Percentiles rank a stretch among this genome's conserved stretches.
phyloP scores from a whole-genome alignment of 2,797 vertebrate genomes.

The Enteromius afrohamiltoni region DNA sequence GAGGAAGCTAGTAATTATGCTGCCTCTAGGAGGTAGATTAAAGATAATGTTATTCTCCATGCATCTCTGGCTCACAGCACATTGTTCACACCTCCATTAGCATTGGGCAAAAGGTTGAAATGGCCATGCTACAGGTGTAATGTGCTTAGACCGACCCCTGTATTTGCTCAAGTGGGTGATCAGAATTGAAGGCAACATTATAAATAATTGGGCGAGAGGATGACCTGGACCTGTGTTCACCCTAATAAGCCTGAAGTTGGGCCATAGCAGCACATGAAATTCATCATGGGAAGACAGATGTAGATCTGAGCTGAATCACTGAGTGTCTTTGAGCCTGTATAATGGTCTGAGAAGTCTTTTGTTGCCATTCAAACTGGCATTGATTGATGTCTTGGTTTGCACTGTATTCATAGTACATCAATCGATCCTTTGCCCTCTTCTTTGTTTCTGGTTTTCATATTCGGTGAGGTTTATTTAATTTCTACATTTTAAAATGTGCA shows the following conservation, averaged over 20 bases:
- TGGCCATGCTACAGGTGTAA: conserved; percentile 38
- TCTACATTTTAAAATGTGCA: neutral
- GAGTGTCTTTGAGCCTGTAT: conserved; percentile 40
- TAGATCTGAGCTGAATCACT: conserved; percentile 41
- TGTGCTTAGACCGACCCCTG: conserved; percentile 21
- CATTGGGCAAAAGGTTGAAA: conserved; percentile 29
- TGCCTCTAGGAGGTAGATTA: conserved; percentile 48
- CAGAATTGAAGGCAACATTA: conserved; percentile 31
- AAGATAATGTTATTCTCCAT: conserved; percentile 43
- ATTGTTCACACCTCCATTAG: conserved; percentile 20
- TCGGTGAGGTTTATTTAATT: neutral
- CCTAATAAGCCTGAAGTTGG: conserved; percentile 23
- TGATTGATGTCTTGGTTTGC: conserved; percentile 57
- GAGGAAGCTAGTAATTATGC: conserved; percentile 42
- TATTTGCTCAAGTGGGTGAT: conserved; percentile 37
- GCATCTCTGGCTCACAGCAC: conserved; percentile 34
- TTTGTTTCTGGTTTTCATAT: neutral
- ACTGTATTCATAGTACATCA: conserved; percentile 54
- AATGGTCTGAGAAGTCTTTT: conserved; percentile 46
- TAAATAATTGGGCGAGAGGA: conserved; percentile 35
- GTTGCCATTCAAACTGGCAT: conserved; percentile 54
- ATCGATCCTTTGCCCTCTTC: conserved; percentile 32
- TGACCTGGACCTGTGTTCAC: conserved; percentile 28
- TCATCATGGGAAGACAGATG: conserved; percentile 36
- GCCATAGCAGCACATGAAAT: conserved; percentile 21